Percentiles rank a stretch among this genome's conserved stretches.
Conservation (phyloP, 2,113 vertebrate species). For the Pholis gunnellus region DNA sequence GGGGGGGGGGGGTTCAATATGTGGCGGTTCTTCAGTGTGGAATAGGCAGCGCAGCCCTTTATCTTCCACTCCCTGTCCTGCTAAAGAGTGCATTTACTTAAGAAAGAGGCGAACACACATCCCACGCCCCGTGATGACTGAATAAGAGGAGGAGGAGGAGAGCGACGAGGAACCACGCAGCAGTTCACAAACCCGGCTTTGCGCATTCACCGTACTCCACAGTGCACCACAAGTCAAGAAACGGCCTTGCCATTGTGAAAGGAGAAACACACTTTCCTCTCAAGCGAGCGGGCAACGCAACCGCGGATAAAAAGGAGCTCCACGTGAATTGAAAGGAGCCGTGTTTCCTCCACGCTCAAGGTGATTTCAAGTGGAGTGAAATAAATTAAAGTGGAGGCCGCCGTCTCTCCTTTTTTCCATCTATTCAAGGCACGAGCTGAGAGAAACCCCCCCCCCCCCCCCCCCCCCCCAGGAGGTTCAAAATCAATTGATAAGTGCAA, state of each 20-base stretch:
- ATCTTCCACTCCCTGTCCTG: conserved; percentile 5
- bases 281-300: neutral
- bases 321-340: conserved; percentile 7
- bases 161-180: conserved; percentile 35
- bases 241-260: conserved; percentile 55
- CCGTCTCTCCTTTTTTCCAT: conserved; percentile 15
- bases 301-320: conserved; percentile 20
- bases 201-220: conserved; percentile 66
- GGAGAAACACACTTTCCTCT: conserved; percentile 17
- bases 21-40: neutral
- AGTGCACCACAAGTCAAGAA: conserved; percentile 55
- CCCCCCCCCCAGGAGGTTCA: neutral
- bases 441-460: neutral
- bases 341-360: conserved; percentile 1
- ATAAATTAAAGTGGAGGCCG: conserved; percentile 22
- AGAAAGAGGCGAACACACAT: conserved; percentile 12
- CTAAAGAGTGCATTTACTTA: conserved; percentile 5
- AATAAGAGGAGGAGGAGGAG: conserved; percentile 32
- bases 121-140: conserved; percentile 4
- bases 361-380: conserved; percentile 17
- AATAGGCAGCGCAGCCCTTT: neutral
- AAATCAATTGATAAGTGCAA: conserved; percentile 15
- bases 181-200: conserved; percentile 52
- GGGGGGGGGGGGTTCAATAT: neutral
- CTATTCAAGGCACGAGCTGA: conserved; percentile 10